Evolutionary conservation across 2,113 vertebrate species (phyloP).

Genomic region (Crotalus helleri): DNA sequence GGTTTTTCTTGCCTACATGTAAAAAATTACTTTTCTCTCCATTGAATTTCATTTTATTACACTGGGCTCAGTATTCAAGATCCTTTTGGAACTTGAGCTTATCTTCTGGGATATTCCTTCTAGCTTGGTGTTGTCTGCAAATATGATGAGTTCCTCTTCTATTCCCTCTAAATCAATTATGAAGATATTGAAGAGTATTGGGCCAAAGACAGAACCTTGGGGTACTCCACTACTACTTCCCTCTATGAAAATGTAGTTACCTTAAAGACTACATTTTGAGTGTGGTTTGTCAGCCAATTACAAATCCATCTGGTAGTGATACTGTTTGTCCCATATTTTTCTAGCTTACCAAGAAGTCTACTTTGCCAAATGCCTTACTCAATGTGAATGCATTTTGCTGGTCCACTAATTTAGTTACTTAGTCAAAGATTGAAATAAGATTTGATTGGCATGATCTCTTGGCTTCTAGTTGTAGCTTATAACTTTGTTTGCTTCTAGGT

Average conservation of each 20-base stretch:
- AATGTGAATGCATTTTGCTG: neutral
- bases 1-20: neutral
- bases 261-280: neutral
- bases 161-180: no score
- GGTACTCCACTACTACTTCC: neutral
- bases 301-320: neutral
- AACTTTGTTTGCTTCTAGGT: no score
- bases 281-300: neutral
- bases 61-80: neutral
- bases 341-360: neutral
- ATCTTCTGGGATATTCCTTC: no score
- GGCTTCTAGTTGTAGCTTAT: neutral
- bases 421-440: neutral
- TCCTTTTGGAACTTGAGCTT: neutral
- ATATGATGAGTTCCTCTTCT: no score
- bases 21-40: neutral
- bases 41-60: neutral
- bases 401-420: neutral
- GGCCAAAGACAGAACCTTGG: neutral
- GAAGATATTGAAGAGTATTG: no score
- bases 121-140: no score
- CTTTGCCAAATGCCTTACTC: neutral
- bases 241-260: neutral
- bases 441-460: neutral
- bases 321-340: neutral